Percentiles rank a stretch among this genome's conserved stretches.
These are phyloP conservation scores for Diloba caeruleocephala DNA, from an alignment of 2,888 invertebrate genomes.

Conservation along the genomic window DNA sequence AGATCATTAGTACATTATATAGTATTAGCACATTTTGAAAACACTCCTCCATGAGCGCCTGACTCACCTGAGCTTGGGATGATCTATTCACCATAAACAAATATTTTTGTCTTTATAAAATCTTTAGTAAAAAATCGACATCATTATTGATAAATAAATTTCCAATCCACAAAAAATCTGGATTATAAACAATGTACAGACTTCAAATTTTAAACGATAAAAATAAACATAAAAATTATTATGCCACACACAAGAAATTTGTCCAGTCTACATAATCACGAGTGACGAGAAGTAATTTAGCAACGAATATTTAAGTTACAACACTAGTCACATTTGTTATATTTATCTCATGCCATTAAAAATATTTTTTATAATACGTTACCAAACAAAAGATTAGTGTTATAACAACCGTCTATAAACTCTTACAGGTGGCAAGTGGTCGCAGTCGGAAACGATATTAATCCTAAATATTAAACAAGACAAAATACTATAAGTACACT, in stretches of 20 bases:
- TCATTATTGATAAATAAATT: constrained; percentile 50
- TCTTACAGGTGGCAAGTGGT: constrained; percentile 50
- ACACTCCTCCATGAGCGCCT: constrained; percentile 72
- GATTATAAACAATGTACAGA: constrained; percentile 38
- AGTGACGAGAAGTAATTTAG: constrained; percentile 41
- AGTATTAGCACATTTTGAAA: constrained; percentile 61
- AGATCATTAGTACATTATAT: constrained; percentile 74
- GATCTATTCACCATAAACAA: constrained; percentile 65
- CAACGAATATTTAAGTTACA: constrained; percentile 54
- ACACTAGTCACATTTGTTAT: constrained; percentile 52
- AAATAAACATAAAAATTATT: constrained; percentile 47
- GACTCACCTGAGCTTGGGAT: constrained; percentile 53
- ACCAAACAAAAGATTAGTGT: constrained; percentile 48
- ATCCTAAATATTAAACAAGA: constrained; percentile 41
- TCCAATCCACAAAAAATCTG: constrained; percentile 45
- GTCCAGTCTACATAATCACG: constrained; percentile 60
- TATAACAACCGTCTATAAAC: constrained; percentile 48
- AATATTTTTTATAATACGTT: constrained; percentile 51
- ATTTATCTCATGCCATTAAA: constrained; percentile 62
- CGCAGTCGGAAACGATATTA: constrained; percentile 42
- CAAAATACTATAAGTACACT: constrained; percentile 37
- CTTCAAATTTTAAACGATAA: constrained; percentile 47
- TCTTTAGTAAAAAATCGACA: constrained; percentile 57
- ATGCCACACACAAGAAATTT: constrained; percentile 51
- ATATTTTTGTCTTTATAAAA: constrained; percentile 60